Conservation (phyloP, 2,888 invertebrate species). For the Pseudococcus jackbeardsleyi region DNA sequence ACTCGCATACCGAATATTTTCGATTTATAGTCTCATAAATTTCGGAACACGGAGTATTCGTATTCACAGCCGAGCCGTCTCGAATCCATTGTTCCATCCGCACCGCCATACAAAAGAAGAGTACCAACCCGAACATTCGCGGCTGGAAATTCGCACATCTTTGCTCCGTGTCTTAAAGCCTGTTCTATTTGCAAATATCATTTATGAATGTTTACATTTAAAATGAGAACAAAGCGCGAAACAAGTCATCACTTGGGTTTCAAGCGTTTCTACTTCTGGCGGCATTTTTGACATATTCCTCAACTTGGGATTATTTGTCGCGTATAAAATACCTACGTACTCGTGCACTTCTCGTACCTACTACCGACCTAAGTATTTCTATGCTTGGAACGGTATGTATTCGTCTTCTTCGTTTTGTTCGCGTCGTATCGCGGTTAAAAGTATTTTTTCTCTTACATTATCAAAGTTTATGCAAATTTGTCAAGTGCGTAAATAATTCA, state of each 20-base stretch:
- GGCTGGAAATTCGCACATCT: no score
- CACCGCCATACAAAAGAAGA: no score
- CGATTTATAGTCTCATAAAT: no score
- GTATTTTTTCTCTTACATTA: background rate
- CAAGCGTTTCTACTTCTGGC: background rate
- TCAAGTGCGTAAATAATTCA: conserved; percentile 42
- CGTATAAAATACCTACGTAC: background rate
- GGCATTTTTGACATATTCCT: conserved; percentile 10
- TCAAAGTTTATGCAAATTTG: conserved; percentile 47
- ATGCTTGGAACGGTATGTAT: background rate
- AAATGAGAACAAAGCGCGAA: background rate
- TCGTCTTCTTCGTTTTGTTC: background rate
- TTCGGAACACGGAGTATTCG: no score
- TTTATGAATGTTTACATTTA: conserved; percentile 2
- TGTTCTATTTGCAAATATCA: background rate
- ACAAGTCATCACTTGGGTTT: conserved; percentile 3
- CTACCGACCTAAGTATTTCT: background rate
- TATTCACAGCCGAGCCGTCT: no score
- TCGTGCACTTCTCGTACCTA: background rate
- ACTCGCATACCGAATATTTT: no score
- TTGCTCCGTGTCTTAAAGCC: background rate
- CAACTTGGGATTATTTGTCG: conserved; percentile 7
- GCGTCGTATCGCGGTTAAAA: background rate
- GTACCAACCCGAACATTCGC: no score
- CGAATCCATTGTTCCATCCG: no score